Evolutionary conservation across 2,797 vertebrate genomes (phyloP).

Genomic region (Phrynocephalus vlangalii): DNA sequence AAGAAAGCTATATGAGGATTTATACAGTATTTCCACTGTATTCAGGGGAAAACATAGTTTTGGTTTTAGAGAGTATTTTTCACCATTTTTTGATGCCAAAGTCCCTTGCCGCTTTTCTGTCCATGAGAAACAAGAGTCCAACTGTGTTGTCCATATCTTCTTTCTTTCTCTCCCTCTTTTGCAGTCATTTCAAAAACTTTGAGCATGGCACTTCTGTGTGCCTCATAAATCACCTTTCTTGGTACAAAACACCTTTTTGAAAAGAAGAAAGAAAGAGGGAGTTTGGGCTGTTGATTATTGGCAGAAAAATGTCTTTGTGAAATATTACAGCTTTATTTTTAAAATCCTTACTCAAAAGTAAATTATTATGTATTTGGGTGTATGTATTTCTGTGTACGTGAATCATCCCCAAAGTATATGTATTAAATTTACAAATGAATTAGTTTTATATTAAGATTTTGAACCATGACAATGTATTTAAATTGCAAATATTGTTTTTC

Average conservation of each 20-base stretch:
- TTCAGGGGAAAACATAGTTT: conserved; percentile 58
- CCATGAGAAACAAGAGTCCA: conserved; percentile 40
- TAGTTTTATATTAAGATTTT: conserved; percentile 55
- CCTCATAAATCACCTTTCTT: conserved; percentile 29
- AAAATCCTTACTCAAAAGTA: conserved; percentile 70
- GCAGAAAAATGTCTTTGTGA: conserved; percentile 62
- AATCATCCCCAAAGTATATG: background rate
- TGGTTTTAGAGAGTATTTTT: conserved; percentile 26
- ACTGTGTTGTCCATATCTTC: background rate
- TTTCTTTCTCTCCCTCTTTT: background rate
- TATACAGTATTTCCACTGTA: conserved; percentile 13
- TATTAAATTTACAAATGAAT: conserved; percentile 41
- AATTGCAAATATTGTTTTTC: conserved; percentile 56
- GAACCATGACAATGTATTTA: conserved; percentile 69
- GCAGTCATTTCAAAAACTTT: conserved; percentile 50
- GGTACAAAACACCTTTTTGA: conserved; percentile 28
- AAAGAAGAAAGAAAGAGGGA: background rate
- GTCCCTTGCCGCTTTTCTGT: conserved; percentile 42
- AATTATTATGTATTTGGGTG: conserved; percentile 36
- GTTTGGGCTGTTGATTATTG: conserved; percentile 36
- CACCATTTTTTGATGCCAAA: conserved; percentile 63
- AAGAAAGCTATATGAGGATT: conserved; percentile 31
- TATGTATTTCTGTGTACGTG: conserved; percentile 15
- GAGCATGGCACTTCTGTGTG: conserved; percentile 60
- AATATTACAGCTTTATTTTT: conserved; percentile 66